A percentile compares a stretch with the other conserved stretches of the same genome.
Evolutionary conservation across 1,140 invertebrate species (phyloP).

Genomic region (Bombus turneri): DNA sequence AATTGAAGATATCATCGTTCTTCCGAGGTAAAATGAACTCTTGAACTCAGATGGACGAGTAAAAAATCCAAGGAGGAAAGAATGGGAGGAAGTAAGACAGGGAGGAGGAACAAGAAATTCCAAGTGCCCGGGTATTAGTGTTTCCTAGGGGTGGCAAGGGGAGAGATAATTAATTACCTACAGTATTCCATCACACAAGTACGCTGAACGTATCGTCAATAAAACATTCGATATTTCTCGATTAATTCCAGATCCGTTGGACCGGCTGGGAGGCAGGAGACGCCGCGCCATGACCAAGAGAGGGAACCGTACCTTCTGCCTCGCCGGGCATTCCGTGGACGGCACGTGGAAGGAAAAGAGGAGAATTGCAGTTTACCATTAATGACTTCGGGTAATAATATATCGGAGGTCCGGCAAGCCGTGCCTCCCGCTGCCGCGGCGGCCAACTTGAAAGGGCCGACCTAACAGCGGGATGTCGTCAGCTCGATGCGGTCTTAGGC

Average conservation of each 20-base stretch:
- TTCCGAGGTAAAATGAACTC: constrained; percentile 29
- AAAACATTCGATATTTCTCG: constrained; percentile 52
- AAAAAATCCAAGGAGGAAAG: background rate
- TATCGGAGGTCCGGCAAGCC: constrained; percentile 72
- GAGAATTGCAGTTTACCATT: constrained; percentile 80
- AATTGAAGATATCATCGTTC: constrained; percentile 41
- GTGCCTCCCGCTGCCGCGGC: constrained; percentile 79
- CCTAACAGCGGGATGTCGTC: constrained; percentile 80
- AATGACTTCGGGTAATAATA: constrained; percentile 80
- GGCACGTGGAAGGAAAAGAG: constrained; percentile 61
- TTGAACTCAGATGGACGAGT: background rate
- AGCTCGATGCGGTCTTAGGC: constrained; percentile 67
- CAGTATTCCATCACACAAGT: constrained; percentile 13
- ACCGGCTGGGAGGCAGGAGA: constrained; percentile 21
- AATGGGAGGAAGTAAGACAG: background rate
- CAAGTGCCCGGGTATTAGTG: constrained; percentile 24
- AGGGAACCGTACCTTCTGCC: background rate
- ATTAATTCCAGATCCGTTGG: constrained; percentile 52
- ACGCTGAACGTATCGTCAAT: constrained; percentile 34
- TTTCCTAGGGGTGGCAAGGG: background rate
- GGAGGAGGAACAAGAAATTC: background rate
- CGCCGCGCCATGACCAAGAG: background rate
- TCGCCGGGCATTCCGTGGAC: constrained; percentile 34
- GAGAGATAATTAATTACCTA: constrained; percentile 48
- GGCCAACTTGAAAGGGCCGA: constrained; percentile 80